phyloP scores from a whole-genome alignment of 1,140 invertebrate species.

The Drosophila murphyi region DNA sequence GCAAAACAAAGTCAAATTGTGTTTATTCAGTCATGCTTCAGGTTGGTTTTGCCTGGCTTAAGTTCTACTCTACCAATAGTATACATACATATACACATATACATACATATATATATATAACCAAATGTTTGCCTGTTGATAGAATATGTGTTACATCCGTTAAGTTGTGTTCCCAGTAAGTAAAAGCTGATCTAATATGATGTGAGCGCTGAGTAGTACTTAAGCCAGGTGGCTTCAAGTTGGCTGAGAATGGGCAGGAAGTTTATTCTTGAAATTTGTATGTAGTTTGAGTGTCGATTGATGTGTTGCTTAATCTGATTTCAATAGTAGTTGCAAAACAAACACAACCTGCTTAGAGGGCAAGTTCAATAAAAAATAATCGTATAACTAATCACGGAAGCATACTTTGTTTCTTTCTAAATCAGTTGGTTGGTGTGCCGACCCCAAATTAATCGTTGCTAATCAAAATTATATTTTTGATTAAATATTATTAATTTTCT shows the following conservation, averaged over 20 bases:
- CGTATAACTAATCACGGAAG: too few relatives aligned
- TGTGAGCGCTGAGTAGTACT: conserved; percentile 4
- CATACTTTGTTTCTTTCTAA: too few relatives aligned
- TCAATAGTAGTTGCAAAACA: background rate
- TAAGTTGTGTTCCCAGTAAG: conserved; percentile 28
- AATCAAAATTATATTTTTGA: too few relatives aligned
- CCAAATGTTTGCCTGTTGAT: conserved; percentile 1
- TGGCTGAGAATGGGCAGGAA: background rate
- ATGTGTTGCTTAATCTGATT: background rate
- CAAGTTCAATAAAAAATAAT: too few relatives aligned
- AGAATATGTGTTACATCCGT: conserved; percentile 26
- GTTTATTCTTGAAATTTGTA: background rate
- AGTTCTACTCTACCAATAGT: background rate
- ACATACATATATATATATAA: too few relatives aligned
- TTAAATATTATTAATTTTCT: too few relatives aligned
- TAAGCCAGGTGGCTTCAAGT: background rate
- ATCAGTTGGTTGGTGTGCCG: too few relatives aligned
- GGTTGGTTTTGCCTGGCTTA: conserved; percentile 35
- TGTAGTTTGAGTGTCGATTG: background rate
- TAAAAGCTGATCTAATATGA: conserved; percentile 33
- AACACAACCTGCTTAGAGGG: too few relatives aligned
- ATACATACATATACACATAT: too few relatives aligned
- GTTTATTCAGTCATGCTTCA: conserved; percentile 81
- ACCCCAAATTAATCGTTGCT: too few relatives aligned
- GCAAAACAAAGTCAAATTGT: conserved; percentile 78